These are phyloP conservation scores for Molorchus minor DNA, from an alignment of 2,888 invertebrate genomes.

Conservation along the genomic window DNA sequence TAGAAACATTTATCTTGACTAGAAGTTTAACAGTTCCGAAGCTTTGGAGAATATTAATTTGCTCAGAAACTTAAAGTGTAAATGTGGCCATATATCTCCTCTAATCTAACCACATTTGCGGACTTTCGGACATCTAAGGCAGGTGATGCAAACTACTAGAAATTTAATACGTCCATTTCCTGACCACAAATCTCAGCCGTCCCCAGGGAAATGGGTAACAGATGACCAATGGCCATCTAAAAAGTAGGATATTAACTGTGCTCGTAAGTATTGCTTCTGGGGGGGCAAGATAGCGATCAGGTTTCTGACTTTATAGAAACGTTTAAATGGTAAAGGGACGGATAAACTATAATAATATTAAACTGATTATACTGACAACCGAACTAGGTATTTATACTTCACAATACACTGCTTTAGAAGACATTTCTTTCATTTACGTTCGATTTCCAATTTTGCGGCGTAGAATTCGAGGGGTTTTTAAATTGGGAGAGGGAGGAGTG, in stretches of 20 bases:
- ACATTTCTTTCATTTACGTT: no score
- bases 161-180: constrained; percentile 56
- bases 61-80: constrained; percentile 40
- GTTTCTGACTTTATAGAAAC: no score
- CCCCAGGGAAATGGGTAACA: constrained; percentile 50
- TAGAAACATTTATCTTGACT: constrained; percentile 3
- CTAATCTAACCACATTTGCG: constrained; percentile 55
- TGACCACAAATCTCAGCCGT: constrained; percentile 49
- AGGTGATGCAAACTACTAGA: constrained; percentile 58
- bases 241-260: constrained; percentile 41
- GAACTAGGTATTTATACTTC: no score
- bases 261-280: not conserved
- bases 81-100: constrained; percentile 51
- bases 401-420: no score
- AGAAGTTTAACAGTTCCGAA: constrained; percentile 18
- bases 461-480: no score
- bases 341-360: no score
- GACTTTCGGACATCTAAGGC: constrained; percentile 51
- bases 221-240: constrained; percentile 47
- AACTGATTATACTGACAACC: no score
- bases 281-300: no score
- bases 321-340: no score
- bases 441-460: no score
- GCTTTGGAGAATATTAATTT: constrained; percentile 28
- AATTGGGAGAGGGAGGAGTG: no score